Evolutionary conservation across 2,113 vertebrate genomes (phyloP), one percentile per base, ranked within the genome.

Genomic region (Ailuropoda melanoleuca): DNA sequence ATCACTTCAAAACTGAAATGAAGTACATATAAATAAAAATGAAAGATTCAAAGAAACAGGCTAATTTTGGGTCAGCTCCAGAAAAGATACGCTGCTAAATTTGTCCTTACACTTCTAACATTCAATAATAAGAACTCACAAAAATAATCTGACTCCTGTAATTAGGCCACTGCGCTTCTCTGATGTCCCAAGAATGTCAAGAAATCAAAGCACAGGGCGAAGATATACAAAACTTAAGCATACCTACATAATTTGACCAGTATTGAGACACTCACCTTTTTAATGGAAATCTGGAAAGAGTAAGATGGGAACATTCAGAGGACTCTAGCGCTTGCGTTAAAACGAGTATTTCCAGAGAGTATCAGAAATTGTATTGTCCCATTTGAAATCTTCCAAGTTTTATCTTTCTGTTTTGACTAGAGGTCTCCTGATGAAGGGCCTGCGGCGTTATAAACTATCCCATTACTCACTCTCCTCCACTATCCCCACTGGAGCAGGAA

Each of bases 361-460:
- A 94, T 88, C 93, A 90, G 46, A 94, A 93, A 55, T 83, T 86
- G 78, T 26, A 39, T 86, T 96, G 90, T 93, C 87, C 62, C 58
- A 46, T 11, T 50, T 82, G 96, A 94, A 98, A 91, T 13, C 72
- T 85, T 93, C 86, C 77, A 86, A 97, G 74, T 93, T 95, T 31
- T 46, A 97, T 95, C 96, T 98, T 98, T 89, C 93, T 98, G 93
- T 97, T 99, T 98, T 98, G 90, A 98, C 77, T 96, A 82, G 85
- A 90, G 66, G 77, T 82, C 78, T 98, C 96, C 48, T 95, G 86
- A 98, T 75, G 46, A 77, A 97, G 97, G 66, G 88, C 92, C 58
- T 70, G 77, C 23, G 4, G 83, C 88, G 88, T 97, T 98, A 97
- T 95, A 94, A 97, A 97, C 97, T 86, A 95, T 55, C 66, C 95